Evolutionary conservation across 2,888 invertebrate species (phyloP), one percentile per base, ranked within the genome.

Genomic region (Caenorhabditis becei): DNA sequence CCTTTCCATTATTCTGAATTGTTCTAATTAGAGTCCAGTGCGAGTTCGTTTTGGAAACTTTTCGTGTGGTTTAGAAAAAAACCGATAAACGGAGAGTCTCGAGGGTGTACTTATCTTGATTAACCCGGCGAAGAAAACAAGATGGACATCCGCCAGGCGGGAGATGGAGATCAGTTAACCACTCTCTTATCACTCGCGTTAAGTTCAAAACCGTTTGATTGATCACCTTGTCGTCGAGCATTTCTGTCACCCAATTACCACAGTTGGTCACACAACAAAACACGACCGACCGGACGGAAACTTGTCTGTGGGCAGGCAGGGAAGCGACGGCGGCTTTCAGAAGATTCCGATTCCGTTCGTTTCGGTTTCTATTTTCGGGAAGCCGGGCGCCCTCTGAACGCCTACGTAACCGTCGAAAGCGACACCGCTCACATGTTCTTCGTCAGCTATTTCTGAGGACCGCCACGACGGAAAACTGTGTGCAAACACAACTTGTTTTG

Each of bases 351-450:
- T 58, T 66, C 66, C 44, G 47, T 35, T 49, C 35, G 16, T 14
- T 41, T 7, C 41, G 7, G n/a, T 49, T 41, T 59, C 61, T 56
- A 59, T 75, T 59, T 62, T 66, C 24, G 35, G 56, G 47, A 58
- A 10, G 5, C 5, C 32, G 4, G 37, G 66, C 65, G 75, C 66
- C 59, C 53, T 75, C 51, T 66, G 75, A 75, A 75, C 75, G 75
- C 75, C 75, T 75, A 75, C 75, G 75, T 75, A 75, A 75, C 66
- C 49, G 66, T 59, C 61, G 26, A 66, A 66, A 75, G 75, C 59
- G 59, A 74, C n/a, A 3, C 47, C 28, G 35, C 26, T 32, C 65
- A 66, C 74, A 74, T 74, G 75, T 72, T 72, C 62, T 1, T 54
- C 44, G 23, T 47, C 37, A 10, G 66, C 66, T 75, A 75, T 75